A percentile compares a stretch with the other conserved stretches of the same genome.
phyloP scores from a whole-genome alignment of 1,140 invertebrate genomes.

The Brachionus rotundiformis region DNA sequence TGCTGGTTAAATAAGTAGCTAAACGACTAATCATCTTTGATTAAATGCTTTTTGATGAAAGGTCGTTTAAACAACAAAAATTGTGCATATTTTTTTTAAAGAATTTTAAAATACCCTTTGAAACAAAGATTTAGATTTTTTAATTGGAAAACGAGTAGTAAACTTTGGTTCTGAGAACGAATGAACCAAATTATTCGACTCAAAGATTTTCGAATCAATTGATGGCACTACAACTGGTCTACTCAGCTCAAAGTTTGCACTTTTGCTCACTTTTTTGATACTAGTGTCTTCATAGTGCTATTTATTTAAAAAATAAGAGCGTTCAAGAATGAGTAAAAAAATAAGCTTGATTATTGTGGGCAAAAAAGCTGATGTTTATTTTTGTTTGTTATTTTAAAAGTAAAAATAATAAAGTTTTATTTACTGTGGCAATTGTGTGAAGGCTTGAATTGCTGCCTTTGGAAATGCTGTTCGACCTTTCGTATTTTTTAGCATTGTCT shows the following conservation, averaged over 20 bases:
- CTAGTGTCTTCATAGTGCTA: constrained; percentile 35
- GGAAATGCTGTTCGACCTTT: constrained; percentile 20
- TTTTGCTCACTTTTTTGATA: constrained; percentile 17
- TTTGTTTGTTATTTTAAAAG: background rate
- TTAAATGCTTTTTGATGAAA: background rate
- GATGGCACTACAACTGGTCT: constrained; percentile 21
- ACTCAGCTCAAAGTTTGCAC: background rate
- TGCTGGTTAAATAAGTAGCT: background rate
- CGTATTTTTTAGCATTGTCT: background rate
- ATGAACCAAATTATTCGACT: constrained; percentile 12
- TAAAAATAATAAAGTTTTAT: background rate
- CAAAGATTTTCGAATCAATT: background rate
- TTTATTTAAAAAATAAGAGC: constrained; percentile 5
- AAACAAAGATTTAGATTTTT: constrained; percentile 24
- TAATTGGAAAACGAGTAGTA: constrained; percentile 21
- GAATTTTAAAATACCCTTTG: constrained; percentile 33
- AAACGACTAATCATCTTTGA: background rate
- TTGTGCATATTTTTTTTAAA: background rate
- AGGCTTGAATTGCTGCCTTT: background rate
- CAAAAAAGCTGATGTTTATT: constrained; percentile 14
- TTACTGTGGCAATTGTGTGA: background rate
- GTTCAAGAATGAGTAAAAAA: background rate
- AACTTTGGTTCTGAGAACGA: constrained; percentile 24
- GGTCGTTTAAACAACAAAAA: background rate
- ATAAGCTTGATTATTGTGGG: background rate